phyloP scores from a whole-genome alignment of 2,888 invertebrate genomes.

The Himalopsyche anomala region DNA sequence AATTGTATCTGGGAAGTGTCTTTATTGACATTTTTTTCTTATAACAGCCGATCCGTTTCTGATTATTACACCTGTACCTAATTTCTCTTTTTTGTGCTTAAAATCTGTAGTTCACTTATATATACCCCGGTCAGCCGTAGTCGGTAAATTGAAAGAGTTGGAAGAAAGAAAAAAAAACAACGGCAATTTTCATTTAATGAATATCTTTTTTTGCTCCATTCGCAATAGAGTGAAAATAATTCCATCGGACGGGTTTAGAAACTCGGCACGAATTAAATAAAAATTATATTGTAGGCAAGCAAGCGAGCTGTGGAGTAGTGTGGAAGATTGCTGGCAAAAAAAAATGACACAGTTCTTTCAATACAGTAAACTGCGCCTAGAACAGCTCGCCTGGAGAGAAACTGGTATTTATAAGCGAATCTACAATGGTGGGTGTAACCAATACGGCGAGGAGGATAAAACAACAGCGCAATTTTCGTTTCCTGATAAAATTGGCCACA shows the following conservation, averaged over 20 bases:
- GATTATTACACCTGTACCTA: no score
- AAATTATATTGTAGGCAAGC: neutral
- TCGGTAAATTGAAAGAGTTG: neutral
- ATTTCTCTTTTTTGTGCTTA: no score
- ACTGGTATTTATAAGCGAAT: conserved; percentile 21
- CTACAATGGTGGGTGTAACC: neutral
- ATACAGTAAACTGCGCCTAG: conserved; percentile 28
- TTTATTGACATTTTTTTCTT: no score
- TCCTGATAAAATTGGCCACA: no score
- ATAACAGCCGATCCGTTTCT: no score
- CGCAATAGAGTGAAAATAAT: neutral
- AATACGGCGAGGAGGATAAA: neutral
- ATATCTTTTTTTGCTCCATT: conserved; percentile 15
- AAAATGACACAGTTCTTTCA: conserved; percentile 28
- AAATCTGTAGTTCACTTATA: no score
- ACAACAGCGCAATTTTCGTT: no score
- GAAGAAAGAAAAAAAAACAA: neutral
- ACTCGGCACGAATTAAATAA: conserved; percentile 30
- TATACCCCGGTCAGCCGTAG: neutral
- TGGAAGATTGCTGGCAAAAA: neutral
- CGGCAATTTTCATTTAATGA: conserved; percentile 16
- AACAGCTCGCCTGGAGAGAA: conserved; percentile 10
- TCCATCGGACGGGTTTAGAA: neutral
- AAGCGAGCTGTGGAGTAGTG: neutral
- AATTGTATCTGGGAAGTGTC: no score